Conservation (phyloP, 1,140 invertebrate genomes). For the Nephila pilipes region DNA sequence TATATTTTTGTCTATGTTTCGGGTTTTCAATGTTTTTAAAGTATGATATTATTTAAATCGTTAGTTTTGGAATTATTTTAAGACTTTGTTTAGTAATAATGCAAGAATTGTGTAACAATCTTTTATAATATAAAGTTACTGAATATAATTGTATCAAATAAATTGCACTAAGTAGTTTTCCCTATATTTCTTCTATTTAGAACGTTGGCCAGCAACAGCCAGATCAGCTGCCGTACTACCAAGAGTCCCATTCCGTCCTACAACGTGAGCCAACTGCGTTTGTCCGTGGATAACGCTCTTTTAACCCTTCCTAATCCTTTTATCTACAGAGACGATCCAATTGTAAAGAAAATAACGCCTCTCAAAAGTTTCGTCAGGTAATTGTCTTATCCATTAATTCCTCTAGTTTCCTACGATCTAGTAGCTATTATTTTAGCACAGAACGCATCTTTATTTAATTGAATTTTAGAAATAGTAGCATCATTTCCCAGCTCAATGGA, state of each 20-base stretch:
- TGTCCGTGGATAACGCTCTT: slow-evolving; percentile 92
- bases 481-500: too few relatives aligned
- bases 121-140: too few relatives aligned
- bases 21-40: too few relatives aligned
- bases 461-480: too few relatives aligned
- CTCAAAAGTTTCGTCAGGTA: slow-evolving; percentile 80
- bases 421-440: too few relatives aligned
- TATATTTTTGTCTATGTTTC: too few relatives aligned
- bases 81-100: too few relatives aligned
- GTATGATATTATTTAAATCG: too few relatives aligned
- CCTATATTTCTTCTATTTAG: slow-evolving; percentile 71
- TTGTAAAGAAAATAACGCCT: slow-evolving; percentile 84
- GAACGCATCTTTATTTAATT: too few relatives aligned
- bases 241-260: slow-evolving; percentile 83
- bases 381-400: background rate
- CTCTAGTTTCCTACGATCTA: background rate
- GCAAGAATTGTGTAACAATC: too few relatives aligned
- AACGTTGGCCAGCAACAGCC: slow-evolving; percentile 87
- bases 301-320: slow-evolving; percentile 88
- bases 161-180: too few relatives aligned
- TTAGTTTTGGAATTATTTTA: too few relatives aligned
- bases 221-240: slow-evolving; percentile 93
- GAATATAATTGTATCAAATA: background rate
- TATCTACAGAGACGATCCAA: slow-evolving; percentile 94
- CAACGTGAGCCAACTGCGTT: slow-evolving; percentile 83